Evolutionary conservation across 2,888 invertebrate genomes (phyloP).

Genomic region (Lasioglossum pauxillum): DNA sequence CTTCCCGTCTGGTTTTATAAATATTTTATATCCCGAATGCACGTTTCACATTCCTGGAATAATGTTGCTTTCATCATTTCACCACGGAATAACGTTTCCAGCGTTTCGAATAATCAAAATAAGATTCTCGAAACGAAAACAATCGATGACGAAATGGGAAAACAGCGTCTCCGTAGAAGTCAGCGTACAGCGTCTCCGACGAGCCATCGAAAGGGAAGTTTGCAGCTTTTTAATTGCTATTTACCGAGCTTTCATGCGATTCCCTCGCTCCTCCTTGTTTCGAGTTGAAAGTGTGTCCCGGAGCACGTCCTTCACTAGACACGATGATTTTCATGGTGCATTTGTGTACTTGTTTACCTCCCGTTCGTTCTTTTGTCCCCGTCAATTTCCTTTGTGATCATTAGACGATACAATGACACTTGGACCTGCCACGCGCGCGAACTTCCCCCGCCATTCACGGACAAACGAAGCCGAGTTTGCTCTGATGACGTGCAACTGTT

Average conservation of each 20-base stretch:
- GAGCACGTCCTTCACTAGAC: conserved; percentile 17
- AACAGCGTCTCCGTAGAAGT: background rate
- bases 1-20: background rate
- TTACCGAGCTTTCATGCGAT: conserved; percentile 45
- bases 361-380: background rate
- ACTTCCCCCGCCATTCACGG: too few relatives aligned
- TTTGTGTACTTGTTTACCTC: conserved; percentile 29
- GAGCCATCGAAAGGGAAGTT: conserved; percentile 26
- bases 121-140: background rate
- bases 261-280: conserved; percentile 1
- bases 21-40: background rate
- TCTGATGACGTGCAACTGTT: background rate
- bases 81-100: background rate
- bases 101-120: too few relatives aligned
- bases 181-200: too few relatives aligned
- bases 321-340: conserved; percentile 35
- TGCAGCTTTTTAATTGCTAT: conserved; percentile 51
- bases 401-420: conserved; percentile 13
- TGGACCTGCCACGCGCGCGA: background rate
- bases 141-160: background rate
- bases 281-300: conserved; percentile 37
- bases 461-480: background rate
- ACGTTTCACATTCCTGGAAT: background rate
- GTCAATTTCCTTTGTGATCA: conserved; percentile 23
- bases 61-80: background rate